Evolutionary conservation across 2,797 vertebrate species (phyloP).

Genomic region (Rallus crepitans): DNA sequence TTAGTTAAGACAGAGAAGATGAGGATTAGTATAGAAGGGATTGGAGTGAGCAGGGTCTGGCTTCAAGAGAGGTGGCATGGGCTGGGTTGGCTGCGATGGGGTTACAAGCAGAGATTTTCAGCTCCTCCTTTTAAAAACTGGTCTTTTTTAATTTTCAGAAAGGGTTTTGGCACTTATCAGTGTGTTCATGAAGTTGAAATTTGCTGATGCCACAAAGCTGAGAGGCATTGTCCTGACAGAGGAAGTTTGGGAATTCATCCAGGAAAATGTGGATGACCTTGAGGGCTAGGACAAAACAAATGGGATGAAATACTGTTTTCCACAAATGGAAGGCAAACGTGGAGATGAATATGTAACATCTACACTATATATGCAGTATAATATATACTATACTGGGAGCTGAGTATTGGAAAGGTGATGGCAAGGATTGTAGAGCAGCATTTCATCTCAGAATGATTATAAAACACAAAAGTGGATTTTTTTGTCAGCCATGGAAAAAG

Average conservation of each 20-base stretch:
- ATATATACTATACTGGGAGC: background rate
- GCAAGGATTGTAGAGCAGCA: background rate
- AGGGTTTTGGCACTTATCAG: conserved; percentile 29
- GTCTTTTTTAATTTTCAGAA: conserved; percentile 52
- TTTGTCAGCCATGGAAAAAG: background rate
- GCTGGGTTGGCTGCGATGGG: background rate
- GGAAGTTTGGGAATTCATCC: conserved; percentile 49
- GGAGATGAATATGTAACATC: background rate
- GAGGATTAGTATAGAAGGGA: background rate
- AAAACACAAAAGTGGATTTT: background rate
- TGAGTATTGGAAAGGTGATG: background rate
- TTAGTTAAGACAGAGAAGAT: background rate
- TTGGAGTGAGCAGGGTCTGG: background rate
- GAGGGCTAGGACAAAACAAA: conserved; percentile 17
- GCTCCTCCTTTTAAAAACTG: background rate
- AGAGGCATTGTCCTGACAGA: conserved; percentile 58
- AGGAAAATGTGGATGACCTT: conserved; percentile 62
- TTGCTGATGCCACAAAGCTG: conserved; percentile 46
- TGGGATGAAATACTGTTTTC: conserved; percentile 22
- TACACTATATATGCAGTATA: background rate
- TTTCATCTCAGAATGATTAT: background rate
- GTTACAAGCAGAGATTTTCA: background rate
- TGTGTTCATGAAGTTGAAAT: conserved; percentile 44
- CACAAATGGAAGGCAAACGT: background rate
- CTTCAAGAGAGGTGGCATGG: background rate